Evolutionary conservation across 2,113 vertebrate genomes (phyloP).

Genomic region (Ceyx margarethae): DNA sequence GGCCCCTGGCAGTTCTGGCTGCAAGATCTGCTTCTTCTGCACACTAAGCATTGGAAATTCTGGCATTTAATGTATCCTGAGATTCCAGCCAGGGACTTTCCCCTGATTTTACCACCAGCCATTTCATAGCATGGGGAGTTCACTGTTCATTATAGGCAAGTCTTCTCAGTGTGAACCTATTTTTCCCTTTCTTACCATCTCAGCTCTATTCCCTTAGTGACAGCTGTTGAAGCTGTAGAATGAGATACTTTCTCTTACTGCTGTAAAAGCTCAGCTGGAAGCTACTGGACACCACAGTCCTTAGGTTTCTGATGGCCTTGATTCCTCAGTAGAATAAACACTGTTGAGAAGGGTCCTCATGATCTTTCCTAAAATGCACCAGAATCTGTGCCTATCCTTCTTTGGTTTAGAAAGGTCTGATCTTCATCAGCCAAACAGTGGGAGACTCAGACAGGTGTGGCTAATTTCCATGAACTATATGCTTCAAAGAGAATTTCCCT

Average conservation of each 20-base stretch:
- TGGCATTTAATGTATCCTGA: neutral
- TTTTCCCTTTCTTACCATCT: neutral
- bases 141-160: neutral
- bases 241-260: neutral
- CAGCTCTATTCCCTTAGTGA: neutral
- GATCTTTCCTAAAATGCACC: neutral
- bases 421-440: neutral
- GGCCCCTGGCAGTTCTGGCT: neutral
- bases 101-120: neutral
- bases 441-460: neutral
- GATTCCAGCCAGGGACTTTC: neutral
- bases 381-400: neutral
- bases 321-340: neutral
- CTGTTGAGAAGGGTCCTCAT: neutral
- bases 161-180: neutral
- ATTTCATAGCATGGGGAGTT: neutral
- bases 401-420: neutral
- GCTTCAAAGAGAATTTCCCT: neutral
- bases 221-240: neutral
- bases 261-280: neutral
- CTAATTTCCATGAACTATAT: neutral
- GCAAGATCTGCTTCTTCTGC: neutral
- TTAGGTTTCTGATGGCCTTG: neutral
- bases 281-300: neutral
- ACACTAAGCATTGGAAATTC: neutral